Evolutionary conservation across 2,113 vertebrate genomes (phyloP), one percentile per base, ranked within the genome.

Genomic region (Poeciliopsis occidentalis): DNA sequence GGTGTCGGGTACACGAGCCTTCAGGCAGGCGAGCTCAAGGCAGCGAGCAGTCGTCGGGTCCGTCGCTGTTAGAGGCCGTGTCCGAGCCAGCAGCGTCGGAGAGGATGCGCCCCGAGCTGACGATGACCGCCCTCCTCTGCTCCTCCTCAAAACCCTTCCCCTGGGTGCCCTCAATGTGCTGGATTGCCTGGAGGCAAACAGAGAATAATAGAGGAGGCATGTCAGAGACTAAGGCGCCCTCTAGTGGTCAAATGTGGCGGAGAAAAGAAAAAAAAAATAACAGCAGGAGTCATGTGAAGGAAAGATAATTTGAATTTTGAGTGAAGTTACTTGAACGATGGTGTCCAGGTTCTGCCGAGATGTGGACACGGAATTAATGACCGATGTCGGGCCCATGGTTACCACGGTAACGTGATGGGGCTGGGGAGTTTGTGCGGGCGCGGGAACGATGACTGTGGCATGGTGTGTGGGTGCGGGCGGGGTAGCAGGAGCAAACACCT

Each of bases 301-400:
- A 3, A 27, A 26, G 22, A 47, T 4, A 39, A 60, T 32, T 3
- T 27, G 3, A 32, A 10, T 64, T 57, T 26, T 8, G 63, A 63
- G 8, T 15, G 12, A 3, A 19, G 29, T 91, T 83, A 98, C 98
- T 95, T 99, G 98, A 92, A 99, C 98, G 0, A 99, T 99, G 80
- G 98, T 99, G 93, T 99, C 98, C 93, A 99, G 94, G 90, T 99
- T 99, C 85, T 99, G 98, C 88, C 98, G 95, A 77, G 98, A 99
- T 0, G 98, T 99, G 76, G 98, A 99, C 71, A 95, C 95, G 13
- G 97, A 95, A 90, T 97, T 99, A 94, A 98, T 99, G 80, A 99
- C 97, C 0, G 98, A 98, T 80, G 98, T 87, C 0, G 96, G 97
- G 74, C 97, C 96, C 97, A 99, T 97, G 87, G 98, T 98, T 87